Evolutionary conservation across 2,888 invertebrate genomes (phyloP), one percentile per base, ranked within the genome.

Genomic region (Abrostola triplasia): DNA sequence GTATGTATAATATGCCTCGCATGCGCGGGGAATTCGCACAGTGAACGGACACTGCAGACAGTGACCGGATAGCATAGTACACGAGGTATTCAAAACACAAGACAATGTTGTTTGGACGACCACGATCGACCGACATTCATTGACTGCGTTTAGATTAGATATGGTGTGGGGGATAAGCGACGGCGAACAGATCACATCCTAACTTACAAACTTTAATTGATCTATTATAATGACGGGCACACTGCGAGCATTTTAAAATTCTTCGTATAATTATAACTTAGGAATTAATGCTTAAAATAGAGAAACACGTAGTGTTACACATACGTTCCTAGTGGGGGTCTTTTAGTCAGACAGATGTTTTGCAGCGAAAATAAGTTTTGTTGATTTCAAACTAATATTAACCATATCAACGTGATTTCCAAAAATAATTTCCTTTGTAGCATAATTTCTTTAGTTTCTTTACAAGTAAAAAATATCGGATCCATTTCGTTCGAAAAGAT

Each of bases 31-130:
- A 72, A 70, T 67, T 71, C 73, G 60, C 58, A 38, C 52, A 49
- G 64, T 51, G 66, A 66, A 59, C 63, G 62, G 65, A 62, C 61
- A 67, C 70, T 59, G 70, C 60, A 64, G 53, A 48, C 64, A 56
- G 57, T 24, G 59, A 52, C 61, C 59, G 64, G 60, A 63, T 62
- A 62, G 49, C 59, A 67, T 60, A 60, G 55, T 60, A 74, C 49
- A 42, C 56, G 72, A 71, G 58, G 68, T 67, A 74, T 78, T 76
- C 75, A 67, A 75, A 80, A 77, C 73, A 72, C 58, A 65, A 81
- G 68, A 80, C 72, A 70, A 73, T 75, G 72, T 69, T 82, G 73
- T 77, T 62, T 59, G 59, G 58, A 72, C 64, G 50, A 67, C 62
- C 54, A 67, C 13, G 24, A 47, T 59, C 73, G 71, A 59, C 73